phyloP scores from a whole-genome alignment of 2,113 vertebrate species.

The Paedocypris sp. region DNA sequence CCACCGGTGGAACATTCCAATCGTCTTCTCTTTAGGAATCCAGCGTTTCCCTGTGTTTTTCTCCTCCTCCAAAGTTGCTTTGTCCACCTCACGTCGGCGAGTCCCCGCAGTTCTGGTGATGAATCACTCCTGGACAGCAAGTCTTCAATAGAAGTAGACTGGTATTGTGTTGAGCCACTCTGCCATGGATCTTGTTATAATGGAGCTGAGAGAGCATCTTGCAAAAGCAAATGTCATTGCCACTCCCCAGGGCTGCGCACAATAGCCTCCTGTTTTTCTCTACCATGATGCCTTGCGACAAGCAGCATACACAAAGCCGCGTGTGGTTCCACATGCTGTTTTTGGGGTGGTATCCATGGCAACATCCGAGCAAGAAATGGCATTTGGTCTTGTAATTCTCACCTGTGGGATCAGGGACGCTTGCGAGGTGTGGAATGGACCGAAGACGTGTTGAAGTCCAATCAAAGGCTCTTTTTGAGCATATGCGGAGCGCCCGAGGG shows the following conservation, averaged over 20 bases:
- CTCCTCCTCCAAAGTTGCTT: constrained; percentile 1
- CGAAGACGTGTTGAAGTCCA: neutral
- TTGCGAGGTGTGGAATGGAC: neutral
- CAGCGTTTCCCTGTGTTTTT: neutral
- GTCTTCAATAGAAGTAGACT: constrained; percentile 21
- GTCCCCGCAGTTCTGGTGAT: constrained; percentile 4
- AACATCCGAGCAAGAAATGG: constrained; percentile 29
- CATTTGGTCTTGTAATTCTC: constrained; percentile 28
- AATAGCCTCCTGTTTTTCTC: constrained; percentile 31
- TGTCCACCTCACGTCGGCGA: neutral
- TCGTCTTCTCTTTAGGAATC: constrained; percentile 12
- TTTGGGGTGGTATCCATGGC: constrained; percentile 32
- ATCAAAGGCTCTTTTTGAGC: constrained; percentile 14
- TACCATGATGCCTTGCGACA: constrained; percentile 30
- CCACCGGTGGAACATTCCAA: constrained; percentile 7
- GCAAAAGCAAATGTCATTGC: constrained; percentile 37
- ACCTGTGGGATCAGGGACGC: constrained; percentile 22
- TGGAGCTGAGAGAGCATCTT: constrained; percentile 29
- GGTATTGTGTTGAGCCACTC: constrained; percentile 15
- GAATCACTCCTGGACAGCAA: constrained; percentile 19
- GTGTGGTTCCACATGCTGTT: constrained; percentile 26
- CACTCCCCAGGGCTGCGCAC: constrained; percentile 33
- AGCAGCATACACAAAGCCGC: constrained; percentile 24
- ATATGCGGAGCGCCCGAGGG: neutral
- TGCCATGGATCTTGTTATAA: constrained; percentile 33